Percentiles rank a stretch among this genome's conserved stretches.
These are phyloP conservation scores for Zygogramma bicolorata DNA, from an alignment of 2,888 invertebrate genomes.

Conservation along the genomic window DNA sequence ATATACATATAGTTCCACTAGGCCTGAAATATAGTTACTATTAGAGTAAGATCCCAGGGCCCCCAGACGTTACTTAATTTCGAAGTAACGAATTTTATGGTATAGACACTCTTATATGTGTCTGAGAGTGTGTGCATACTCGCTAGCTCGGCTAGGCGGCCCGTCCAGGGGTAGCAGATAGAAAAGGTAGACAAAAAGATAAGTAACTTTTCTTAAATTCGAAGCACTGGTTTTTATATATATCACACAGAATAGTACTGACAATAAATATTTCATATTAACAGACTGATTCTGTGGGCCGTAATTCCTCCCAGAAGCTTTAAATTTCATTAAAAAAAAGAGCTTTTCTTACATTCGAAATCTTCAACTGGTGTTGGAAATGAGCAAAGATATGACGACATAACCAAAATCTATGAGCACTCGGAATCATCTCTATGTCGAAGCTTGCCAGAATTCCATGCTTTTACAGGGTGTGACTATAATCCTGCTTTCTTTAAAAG, in stretches of 20 bases:
- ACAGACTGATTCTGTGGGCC: neutral
- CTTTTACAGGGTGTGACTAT: too few species aligned
- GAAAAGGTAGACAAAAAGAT: neutral
- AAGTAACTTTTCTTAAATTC: neutral
- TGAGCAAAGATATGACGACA: too few species aligned
- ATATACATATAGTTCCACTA: too few species aligned
- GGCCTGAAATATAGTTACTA: too few species aligned
- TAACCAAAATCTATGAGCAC: too few species aligned
- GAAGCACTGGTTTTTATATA: neutral
- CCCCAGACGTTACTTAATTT: neutral
- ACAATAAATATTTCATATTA: neutral
- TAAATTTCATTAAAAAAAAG: neutral
- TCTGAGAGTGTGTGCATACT: too few species aligned
- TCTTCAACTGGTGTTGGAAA: too few species aligned
- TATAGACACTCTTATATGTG: neutral
- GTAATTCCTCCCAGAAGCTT: neutral
- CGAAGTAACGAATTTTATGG: neutral
- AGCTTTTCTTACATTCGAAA: too few species aligned
- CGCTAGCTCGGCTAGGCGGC: too few species aligned
- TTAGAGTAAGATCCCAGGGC: neutral
- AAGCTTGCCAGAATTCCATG: too few species aligned
- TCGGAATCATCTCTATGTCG: too few species aligned
- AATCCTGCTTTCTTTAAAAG: too few species aligned
- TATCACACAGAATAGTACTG: neutral
- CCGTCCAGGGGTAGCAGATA: neutral